Conservation (phyloP, 2,888 invertebrate genomes). For the Drosophila recens region DNA sequence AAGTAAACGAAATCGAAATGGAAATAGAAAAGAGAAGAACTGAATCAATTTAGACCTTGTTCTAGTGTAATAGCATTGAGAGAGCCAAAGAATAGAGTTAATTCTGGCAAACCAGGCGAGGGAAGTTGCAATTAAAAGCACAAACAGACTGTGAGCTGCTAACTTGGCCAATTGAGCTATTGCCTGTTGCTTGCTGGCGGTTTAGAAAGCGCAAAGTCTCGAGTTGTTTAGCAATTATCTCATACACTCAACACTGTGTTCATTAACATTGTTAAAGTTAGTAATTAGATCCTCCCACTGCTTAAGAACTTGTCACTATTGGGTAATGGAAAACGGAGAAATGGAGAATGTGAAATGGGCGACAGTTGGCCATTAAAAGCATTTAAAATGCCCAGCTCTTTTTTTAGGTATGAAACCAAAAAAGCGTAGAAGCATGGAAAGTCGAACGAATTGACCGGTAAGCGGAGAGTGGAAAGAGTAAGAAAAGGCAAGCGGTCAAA, state of each 20-base stretch:
- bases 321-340: slow-evolving; percentile 46
- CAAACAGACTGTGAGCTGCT: slow-evolving; percentile 59
- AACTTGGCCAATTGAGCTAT: slow-evolving; percentile 42
- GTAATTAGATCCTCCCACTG: slow-evolving; percentile 50
- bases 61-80: slow-evolving; percentile 19
- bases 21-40: slow-evolving; percentile 36
- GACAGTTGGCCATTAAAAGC: slow-evolving; percentile 18
- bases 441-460: slow-evolving; percentile 46
- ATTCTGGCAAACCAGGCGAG: slow-evolving; percentile 52
- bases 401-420: slow-evolving; percentile 32
- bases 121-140: slow-evolving; percentile 52
- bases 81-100: slow-evolving; percentile 43
- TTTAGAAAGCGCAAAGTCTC: slow-evolving; percentile 68
- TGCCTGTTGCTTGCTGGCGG: slow-evolving; percentile 14
- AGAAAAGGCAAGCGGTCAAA: slow-evolving; percentile 28
- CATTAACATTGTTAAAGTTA: slow-evolving; percentile 14
- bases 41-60: slow-evolving; percentile 36
- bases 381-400: slow-evolving; percentile 7
- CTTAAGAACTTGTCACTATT: slow-evolving; percentile 24
- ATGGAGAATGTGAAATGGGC: background rate
- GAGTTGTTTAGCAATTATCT: slow-evolving; percentile 56
- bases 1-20: slow-evolving; percentile 52
- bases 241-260: slow-evolving; percentile 35
- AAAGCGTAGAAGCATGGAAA: slow-evolving; percentile 51
- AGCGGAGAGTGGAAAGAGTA: slow-evolving; percentile 1